Percentiles rank a stretch among this genome's conserved stretches.
Conservation (phyloP, 2,888 invertebrate species). For the Malacosoma neustria region DNA sequence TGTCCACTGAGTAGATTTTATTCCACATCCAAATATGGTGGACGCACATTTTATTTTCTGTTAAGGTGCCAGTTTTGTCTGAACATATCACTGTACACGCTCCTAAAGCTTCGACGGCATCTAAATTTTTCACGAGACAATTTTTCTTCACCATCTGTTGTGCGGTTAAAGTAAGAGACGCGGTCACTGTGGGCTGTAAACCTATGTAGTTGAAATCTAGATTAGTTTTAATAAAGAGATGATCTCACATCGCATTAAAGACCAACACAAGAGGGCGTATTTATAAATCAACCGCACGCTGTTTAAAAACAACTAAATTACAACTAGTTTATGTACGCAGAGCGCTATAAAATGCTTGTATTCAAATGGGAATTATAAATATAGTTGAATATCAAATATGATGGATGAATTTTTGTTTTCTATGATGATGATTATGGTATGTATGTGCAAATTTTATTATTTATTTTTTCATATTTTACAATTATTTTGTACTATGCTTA, state of each 20-base stretch:
- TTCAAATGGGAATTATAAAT: no score
- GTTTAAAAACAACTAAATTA: no score
- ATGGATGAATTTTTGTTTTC: no score
- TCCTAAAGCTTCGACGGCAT: conserved; percentile 98
- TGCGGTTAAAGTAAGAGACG: conserved; percentile 97
- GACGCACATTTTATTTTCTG: conserved; percentile 99
- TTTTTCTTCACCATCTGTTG: conserved; percentile 99
- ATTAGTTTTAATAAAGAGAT: background rate
- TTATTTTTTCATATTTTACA: no score
- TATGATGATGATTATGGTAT: no score
- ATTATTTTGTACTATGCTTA: no score
- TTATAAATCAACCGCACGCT: no score
- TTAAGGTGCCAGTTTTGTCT: conserved; percentile 98
- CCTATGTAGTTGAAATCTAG: conserved; percentile 45
- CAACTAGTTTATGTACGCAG: no score
- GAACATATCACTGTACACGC: conserved; percentile 99
- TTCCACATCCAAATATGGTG: conserved; percentile 98
- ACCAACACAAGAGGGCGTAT: no score
- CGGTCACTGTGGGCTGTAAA: conserved; percentile 97
- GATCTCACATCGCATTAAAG: background rate
- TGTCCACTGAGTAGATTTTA: conserved; percentile 89
- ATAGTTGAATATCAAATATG: no score
- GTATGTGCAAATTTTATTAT: no score
- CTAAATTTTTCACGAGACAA: conserved; percentile 98
- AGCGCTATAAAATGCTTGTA: no score